phyloP scores from a whole-genome alignment of 1,140 invertebrate species.

The Drosophila tsacasi region DNA sequence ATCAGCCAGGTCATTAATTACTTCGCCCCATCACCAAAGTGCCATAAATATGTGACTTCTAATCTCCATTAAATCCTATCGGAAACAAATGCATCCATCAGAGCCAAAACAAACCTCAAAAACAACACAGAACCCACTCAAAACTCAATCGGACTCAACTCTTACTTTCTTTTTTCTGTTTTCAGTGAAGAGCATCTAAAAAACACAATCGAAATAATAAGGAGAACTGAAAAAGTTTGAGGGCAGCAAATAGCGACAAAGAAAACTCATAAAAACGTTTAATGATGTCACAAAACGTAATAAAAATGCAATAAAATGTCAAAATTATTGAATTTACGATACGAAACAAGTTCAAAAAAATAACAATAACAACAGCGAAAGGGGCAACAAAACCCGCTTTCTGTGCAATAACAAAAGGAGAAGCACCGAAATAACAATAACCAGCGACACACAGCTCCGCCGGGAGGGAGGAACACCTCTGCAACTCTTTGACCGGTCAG shows the following conservation, averaged over 20 bases:
- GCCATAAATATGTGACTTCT: conserved; percentile 43
- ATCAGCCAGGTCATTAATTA: conserved; percentile 46
- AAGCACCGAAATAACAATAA: conserved; percentile 55
- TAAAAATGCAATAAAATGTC: conserved; percentile 85
- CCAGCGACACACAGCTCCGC: conserved; percentile 40
- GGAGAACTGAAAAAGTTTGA: conserved; percentile 61
- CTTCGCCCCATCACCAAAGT: conserved; percentile 13
- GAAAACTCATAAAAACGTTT: conserved; percentile 84
- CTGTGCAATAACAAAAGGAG: conserved; percentile 31
- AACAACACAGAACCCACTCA: conserved; percentile 32
- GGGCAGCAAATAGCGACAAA: conserved; percentile 76
- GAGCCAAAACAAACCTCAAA: conserved; percentile 27
- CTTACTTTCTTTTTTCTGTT: conserved; percentile 25
- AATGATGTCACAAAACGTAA: conserved; percentile 84
- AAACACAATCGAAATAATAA: conserved; percentile 45
- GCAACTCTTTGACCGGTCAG: conserved; percentile 68
- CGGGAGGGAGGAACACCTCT: conserved; percentile 60
- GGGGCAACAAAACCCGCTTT: conserved; percentile 31
- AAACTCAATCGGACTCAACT: conserved; percentile 26
- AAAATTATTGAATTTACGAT: conserved; percentile 85
- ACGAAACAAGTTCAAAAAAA: conserved; percentile 79
- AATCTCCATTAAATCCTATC: conserved; percentile 47
- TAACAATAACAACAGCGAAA: conserved; percentile 42
- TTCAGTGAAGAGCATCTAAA: conserved; percentile 45
- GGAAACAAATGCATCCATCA: conserved; percentile 38